Evolutionary conservation across 2,797 vertebrate genomes (phyloP), one percentile per base, ranked within the genome.

Genomic region (Adrianichthys oophorus): DNA sequence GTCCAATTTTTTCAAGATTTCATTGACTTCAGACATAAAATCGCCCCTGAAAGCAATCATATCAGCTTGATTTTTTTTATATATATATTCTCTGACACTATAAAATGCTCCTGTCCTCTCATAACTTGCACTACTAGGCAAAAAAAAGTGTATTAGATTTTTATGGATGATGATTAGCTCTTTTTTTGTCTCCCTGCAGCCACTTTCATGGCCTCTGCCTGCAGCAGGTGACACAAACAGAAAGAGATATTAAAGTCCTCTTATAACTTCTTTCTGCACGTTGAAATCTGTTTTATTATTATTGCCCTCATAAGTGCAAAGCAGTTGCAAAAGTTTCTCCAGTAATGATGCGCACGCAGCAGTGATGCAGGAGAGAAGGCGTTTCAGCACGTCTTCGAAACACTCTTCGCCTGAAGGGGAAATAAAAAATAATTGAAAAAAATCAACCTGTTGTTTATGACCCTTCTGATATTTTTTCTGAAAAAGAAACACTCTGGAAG

Each of bases 81-180:
- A n/a, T n/a, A n/a, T n/a, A 65, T 76, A 69, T 65, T 68, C 69
- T 80, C 72, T 51, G 56, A 80, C 75, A 83, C 77, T 65, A 78
- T 87, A 83, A 88, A 88, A 79, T 74, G 67, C 70, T 74, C 64
- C 70, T 76, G 75, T 81, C 63, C 62, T 77, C 72, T 72, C 69
- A 72, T 80, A 73, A 80, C 66, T 66, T 69, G 48, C 72, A 74
- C 61, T 62, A 67, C 76, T 42, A 56, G 71, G 64, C 66, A 63
- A 73, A 67, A 61, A 68, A 48, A 50, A 41, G 45, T 56, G 61
- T 73, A 65, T 72, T 76, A 43, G 18, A 4, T 52, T 76, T 87
- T 85, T 87, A 87, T 82, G 69, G 80, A 82, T 76, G 69, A 78
- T 63, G 74, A 84, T 80, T 62, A 52, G 68, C 29, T 59, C 60